Conservation (phyloP, 2,888 invertebrate genomes). For the Glomeris marginata region DNA sequence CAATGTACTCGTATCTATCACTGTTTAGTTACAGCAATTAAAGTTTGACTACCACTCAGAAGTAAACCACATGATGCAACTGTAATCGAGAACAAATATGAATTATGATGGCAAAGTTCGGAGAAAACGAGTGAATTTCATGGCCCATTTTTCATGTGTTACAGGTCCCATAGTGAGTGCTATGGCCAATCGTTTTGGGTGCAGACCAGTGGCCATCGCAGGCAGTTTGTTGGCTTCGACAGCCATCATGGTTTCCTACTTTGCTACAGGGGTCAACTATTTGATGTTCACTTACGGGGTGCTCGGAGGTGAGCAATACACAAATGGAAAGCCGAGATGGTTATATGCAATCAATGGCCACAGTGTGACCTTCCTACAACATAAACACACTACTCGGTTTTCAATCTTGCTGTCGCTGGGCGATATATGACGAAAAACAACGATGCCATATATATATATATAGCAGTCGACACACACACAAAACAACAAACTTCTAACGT, state of each 20-base stretch:
- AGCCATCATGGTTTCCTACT: slow-evolving; percentile 56
- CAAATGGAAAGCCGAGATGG: too few species aligned
- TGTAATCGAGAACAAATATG: not conserved
- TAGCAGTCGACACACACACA: too few species aligned
- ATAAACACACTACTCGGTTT: not conserved
- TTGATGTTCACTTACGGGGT: slow-evolving; percentile 71
- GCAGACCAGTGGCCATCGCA: slow-evolving; percentile 67
- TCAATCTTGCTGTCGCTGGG: not conserved
- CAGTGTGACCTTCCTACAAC: not conserved
- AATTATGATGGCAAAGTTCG: not conserved
- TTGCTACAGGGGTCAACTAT: slow-evolving; percentile 61
- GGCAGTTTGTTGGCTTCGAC: slow-evolving; percentile 57
- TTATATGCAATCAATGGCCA: too few species aligned
- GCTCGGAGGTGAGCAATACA: slow-evolving; percentile 51
- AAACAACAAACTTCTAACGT: too few species aligned
- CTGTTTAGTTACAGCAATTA: too few species aligned
- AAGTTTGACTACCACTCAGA: too few species aligned
- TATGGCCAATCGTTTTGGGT: slow-evolving; percentile 83
- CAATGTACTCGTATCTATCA: too few species aligned
- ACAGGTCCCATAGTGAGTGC: slow-evolving; percentile 83
- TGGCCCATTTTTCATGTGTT: slow-evolving; percentile 13
- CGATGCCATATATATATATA: too few species aligned
- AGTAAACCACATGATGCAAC: too few species aligned
- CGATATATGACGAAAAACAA: too few species aligned
- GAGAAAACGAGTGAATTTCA: too few species aligned